Conservation (phyloP, 64 coral and sea anemone genomes). For the Stichodactyla helianthus region DNA sequence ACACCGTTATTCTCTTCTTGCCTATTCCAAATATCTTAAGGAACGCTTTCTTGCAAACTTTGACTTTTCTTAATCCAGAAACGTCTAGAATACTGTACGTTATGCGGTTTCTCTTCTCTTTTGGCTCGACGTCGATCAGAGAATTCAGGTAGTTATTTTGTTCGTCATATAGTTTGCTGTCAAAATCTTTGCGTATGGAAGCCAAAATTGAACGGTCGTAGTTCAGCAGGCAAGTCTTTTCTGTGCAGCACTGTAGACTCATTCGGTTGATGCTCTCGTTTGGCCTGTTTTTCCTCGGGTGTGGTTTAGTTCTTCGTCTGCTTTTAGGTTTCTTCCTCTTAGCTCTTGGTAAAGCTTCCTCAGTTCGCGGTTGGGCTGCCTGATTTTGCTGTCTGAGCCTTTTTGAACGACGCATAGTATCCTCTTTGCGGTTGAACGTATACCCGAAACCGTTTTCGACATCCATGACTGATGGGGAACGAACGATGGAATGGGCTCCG, state of each 20-base stretch:
- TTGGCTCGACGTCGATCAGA: conserved; percentile 49
- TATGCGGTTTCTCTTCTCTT: conserved; percentile 21
- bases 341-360: neutral
- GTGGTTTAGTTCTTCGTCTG: conserved; percentile 15
- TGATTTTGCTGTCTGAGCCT: neutral
- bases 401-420: neutral
- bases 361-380: neutral
- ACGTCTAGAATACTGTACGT: conserved; percentile 31
- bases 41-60: neutral
- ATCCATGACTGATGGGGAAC: neutral
- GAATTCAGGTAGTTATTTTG: conserved; percentile 50
- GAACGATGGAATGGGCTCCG: too few species aligned
- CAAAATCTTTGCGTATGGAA: conserved; percentile 19
- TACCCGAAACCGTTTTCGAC: neutral
- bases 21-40: conserved; percentile 37
- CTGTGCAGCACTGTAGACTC: conserved; percentile 37
- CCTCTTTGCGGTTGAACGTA: neutral
- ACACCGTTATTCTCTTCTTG: conserved; percentile 42
- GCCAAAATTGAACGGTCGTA: conserved; percentile 11
- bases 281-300: conserved; percentile 38
- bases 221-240: conserved; percentile 18
- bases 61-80: conserved; percentile 39
- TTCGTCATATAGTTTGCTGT: conserved; percentile 33
- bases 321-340: neutral
- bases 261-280: neutral